Conservation (phyloP, 2,888 invertebrate species). For the Gari tellinella region DNA sequence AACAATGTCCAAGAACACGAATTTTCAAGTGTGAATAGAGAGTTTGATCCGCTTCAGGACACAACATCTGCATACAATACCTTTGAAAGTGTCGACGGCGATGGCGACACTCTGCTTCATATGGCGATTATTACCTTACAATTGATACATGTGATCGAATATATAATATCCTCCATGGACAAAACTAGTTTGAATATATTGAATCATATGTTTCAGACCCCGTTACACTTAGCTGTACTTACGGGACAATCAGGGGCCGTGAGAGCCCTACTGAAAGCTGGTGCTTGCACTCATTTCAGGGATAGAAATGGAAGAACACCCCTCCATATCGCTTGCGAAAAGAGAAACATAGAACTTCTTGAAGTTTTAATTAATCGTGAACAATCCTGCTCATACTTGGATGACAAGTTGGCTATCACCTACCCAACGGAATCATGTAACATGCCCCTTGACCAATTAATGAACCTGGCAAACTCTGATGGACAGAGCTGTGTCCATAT, state of each 20-base stretch:
- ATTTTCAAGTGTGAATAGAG: too few species aligned
- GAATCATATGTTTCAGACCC: slow-evolving; percentile 20
- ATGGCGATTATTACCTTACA: slow-evolving; percentile 49
- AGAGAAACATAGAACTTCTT: slow-evolving; percentile 6
- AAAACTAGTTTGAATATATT: background rate
- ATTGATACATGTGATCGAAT: slow-evolving; percentile 12
- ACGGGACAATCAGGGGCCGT: background rate
- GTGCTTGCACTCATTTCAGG: background rate
- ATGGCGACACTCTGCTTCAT: slow-evolving; percentile 61
- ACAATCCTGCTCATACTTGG: background rate
- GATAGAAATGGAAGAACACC: slow-evolving; percentile 14
- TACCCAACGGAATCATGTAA: too few species aligned
- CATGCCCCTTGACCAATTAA: background rate
- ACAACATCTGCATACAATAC: background rate
- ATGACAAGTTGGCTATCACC: too few species aligned
- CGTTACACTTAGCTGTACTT: slow-evolving; percentile 21
- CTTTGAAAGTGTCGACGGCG: slow-evolving; percentile 40
- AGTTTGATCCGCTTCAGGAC: too few species aligned
- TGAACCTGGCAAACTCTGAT: slow-evolving; percentile 15
- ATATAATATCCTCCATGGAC: slow-evolving; percentile 33
- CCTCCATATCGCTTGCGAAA: slow-evolving; percentile 12
- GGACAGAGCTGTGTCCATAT: slow-evolving; percentile 26
- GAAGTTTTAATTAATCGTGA: background rate
- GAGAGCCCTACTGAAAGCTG: background rate
- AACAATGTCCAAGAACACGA: too few species aligned